Percentiles rank a stretch among this genome's conserved stretches.
Conservation (phyloP, 2,113 vertebrate genomes). For the Megaceryle maxima region DNA sequence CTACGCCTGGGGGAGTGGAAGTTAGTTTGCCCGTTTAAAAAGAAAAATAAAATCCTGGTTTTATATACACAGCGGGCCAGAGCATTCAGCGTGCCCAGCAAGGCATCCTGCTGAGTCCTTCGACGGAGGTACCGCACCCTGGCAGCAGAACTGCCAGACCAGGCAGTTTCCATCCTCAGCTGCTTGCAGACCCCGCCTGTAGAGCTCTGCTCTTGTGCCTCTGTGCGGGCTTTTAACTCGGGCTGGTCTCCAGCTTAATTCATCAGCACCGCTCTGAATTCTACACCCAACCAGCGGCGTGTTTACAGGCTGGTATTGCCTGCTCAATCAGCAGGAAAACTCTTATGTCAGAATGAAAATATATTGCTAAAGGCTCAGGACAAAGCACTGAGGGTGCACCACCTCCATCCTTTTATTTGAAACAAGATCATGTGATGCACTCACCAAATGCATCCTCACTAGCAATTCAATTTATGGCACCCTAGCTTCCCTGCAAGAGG, state of each 20-base stretch:
- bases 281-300: neutral
- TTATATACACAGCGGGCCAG: rapidly evolving
- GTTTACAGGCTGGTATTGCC: neutral
- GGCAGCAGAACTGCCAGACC: neutral
- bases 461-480: neutral
- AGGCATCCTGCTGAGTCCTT: rapidly evolving
- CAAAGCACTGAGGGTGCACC: rapidly evolving
- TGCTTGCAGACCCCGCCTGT: rapidly evolving
- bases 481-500: neutral
- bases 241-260: neutral
- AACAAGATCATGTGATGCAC: neutral
- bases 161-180: rapidly evolving
- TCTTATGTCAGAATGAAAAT: neutral
- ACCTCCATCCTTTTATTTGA: neutral
- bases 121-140: rapidly evolving
- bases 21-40: neutral
- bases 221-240: rapidly evolving
- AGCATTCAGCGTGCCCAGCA: rapidly evolving
- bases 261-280: rapidly evolving
- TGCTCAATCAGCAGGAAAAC: neutral
- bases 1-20: rapidly evolving
- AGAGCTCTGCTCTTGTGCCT: neutral
- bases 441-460: neutral
- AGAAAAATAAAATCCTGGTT: rapidly evolving
- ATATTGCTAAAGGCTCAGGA: neutral